phyloP scores from a whole-genome alignment of 2,797 vertebrate species.

The Acanthornis magna region DNA sequence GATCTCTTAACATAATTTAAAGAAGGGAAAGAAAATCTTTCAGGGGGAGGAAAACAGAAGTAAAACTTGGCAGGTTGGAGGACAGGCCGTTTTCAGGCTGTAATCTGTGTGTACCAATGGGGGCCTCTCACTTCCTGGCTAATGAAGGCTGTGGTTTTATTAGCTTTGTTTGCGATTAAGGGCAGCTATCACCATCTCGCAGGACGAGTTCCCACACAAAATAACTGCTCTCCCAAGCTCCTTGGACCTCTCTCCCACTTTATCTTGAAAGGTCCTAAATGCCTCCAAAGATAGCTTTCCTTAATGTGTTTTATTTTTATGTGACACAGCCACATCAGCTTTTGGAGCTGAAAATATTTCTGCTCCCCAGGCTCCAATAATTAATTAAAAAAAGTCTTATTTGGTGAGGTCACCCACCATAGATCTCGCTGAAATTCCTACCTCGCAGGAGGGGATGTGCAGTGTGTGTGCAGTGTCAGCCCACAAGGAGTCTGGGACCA shows the following conservation, averaged over 20 bases:
- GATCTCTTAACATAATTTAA: conserved; percentile 9
- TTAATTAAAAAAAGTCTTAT: conserved; percentile 44
- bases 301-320: conserved; percentile 42
- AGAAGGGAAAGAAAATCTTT: conserved; percentile 11
- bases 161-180: conserved; percentile 75
- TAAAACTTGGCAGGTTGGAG: conserved; percentile 70
- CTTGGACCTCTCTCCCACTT: conserved; percentile 51
- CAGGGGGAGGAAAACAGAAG: conserved; percentile 68
- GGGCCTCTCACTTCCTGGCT: conserved; percentile 75
- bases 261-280: conserved; percentile 50
- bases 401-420: conserved; percentile 32
- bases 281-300: conserved; percentile 61
- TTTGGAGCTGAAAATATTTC: conserved; percentile 48
- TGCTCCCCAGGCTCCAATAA: conserved; percentile 45
- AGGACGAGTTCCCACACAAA: conserved; percentile 83
- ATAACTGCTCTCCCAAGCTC: conserved; percentile 68
- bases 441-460: neutral
- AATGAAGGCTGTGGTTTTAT: conserved; percentile 76
- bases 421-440: neutral
- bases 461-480: neutral
- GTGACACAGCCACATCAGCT: conserved; percentile 22
- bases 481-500: neutral
- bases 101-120: conserved; percentile 73
- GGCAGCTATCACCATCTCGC: conserved; percentile 82
- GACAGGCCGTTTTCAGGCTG: conserved; percentile 67